phyloP scores from a whole-genome alignment of 2,888 invertebrate species.

The Trichogramma evanescens region DNA sequence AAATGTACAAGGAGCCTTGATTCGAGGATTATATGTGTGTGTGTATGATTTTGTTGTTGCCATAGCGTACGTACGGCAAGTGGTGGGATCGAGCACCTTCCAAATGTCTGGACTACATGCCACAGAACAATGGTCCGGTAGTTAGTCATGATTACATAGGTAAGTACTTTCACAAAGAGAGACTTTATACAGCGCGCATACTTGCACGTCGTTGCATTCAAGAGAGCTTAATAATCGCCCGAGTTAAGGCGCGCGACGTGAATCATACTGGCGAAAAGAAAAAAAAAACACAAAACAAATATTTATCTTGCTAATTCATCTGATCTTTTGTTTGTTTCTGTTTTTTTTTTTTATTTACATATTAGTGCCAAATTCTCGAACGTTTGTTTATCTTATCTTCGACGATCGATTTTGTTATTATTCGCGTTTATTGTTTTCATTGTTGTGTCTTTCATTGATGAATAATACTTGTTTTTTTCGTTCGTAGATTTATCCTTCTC shows the following conservation, averaged over 20 bases:
- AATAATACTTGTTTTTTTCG: neutral
- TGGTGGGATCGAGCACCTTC: slow-evolving; percentile 82
- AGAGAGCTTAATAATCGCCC: too few species aligned
- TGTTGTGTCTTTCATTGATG: neutral
- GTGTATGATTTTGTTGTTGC: slow-evolving; percentile 15
- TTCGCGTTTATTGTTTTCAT: neutral
- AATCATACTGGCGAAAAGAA: too few species aligned
- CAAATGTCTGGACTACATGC: slow-evolving; percentile 62
- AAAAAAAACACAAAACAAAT: too few species aligned
- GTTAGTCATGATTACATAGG: slow-evolving; percentile 76
- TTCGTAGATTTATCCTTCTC: slow-evolving; percentile 60
- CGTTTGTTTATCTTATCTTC: too few species aligned
- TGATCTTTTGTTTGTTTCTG: neutral
- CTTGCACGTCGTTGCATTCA: too few species aligned
- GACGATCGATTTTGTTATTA: neutral
- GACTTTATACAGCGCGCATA: too few species aligned
- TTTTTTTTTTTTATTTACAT: neutral
- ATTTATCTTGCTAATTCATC: neutral
- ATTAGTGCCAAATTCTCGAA: too few species aligned
- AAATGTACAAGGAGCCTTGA: neutral
- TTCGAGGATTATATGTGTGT: neutral
- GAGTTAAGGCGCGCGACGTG: too few species aligned
- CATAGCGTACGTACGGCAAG: slow-evolving; percentile 73
- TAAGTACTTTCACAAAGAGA: slow-evolving; percentile 41
- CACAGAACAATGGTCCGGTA: slow-evolving; percentile 61